Evolutionary conservation across 2,888 invertebrate genomes (phyloP).

Genomic region (Plagodis dolabraria): DNA sequence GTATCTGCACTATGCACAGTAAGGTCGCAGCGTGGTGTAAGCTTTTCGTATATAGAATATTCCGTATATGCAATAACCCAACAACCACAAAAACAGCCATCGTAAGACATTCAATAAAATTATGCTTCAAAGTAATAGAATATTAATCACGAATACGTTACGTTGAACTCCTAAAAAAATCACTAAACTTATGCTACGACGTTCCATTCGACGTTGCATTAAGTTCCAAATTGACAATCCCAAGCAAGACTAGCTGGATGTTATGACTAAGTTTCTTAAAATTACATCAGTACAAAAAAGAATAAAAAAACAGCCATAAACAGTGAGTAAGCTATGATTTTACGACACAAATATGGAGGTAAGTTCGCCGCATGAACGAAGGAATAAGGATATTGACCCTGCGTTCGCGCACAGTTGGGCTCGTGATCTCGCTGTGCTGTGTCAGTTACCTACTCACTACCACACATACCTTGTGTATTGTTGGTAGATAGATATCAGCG

Average conservation of each 20-base stretch:
- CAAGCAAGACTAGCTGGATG: not conserved
- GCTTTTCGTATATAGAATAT: too few species aligned
- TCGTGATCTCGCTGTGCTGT: not conserved
- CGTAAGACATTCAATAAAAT: too few species aligned
- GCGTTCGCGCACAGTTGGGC: slow-evolving; percentile 5
- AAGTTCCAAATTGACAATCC: slow-evolving; percentile 2
- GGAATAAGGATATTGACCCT: slow-evolving; percentile 37
- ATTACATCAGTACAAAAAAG: not conserved
- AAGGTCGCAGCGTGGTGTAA: too few species aligned
- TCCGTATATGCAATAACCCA: too few species aligned
- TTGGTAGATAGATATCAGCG: not conserved
- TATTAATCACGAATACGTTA: too few species aligned
- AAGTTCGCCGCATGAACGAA: slow-evolving; percentile 17
- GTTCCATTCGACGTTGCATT: too few species aligned
- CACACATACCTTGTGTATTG: not conserved
- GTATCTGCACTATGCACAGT: too few species aligned
- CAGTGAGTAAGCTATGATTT: slow-evolving; percentile 23
- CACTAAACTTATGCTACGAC: too few species aligned
- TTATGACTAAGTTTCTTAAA: slow-evolving; percentile 16
- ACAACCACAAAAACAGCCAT: too few species aligned
- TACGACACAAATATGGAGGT: slow-evolving; percentile 22
- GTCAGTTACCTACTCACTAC: not conserved
- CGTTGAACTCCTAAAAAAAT: too few species aligned
- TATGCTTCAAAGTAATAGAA: too few species aligned
- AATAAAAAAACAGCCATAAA: slow-evolving; percentile 9